Evolutionary conservation across 2,888 invertebrate genomes (phyloP).

Genomic region (Perizoma flavofasciatum): DNA sequence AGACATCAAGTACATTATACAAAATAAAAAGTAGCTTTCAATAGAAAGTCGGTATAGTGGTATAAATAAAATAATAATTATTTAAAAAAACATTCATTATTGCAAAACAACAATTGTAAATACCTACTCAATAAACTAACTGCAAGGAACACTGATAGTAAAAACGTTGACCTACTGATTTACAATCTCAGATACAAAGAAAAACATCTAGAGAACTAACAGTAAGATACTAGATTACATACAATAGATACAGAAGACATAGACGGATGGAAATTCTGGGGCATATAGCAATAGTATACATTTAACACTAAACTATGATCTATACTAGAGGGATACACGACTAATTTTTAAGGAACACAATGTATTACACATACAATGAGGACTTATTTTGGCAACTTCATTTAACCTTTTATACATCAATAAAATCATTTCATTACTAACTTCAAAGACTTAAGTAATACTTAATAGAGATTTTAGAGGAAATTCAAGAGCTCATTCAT

Average conservation of each 20-base stretch:
- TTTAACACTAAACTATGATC: constrained; percentile 47
- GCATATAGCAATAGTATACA: constrained; percentile 72
- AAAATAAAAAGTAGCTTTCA: too few relatives aligned
- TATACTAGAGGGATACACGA: constrained; percentile 41
- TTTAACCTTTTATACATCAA: constrained; percentile 43
- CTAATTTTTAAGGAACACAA: constrained; percentile 39
- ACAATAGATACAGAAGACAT: constrained; percentile 79
- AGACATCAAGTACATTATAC: background rate
- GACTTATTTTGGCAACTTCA: constrained; percentile 56
- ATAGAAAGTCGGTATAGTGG: too few relatives aligned
- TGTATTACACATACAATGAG: constrained; percentile 29
- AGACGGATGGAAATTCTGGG: constrained; percentile 85
- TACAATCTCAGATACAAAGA: constrained; percentile 48
- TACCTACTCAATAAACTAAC: too few relatives aligned
- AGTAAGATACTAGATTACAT: constrained; percentile 73
- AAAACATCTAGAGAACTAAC: constrained; percentile 69
- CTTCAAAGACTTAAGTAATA: constrained; percentile 16
- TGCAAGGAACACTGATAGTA: too few relatives aligned
- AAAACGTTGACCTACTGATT: constrained; percentile 29
- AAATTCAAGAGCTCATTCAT: too few relatives aligned
- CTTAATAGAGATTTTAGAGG: background rate
- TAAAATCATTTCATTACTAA: constrained; percentile 30
- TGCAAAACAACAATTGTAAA: too few relatives aligned
- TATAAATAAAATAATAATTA: too few relatives aligned
- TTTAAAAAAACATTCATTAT: too few relatives aligned